These are phyloP conservation scores for Lingula anatina DNA, from an alignment of 2,888 invertebrate species.

Conservation along the genomic window DNA sequence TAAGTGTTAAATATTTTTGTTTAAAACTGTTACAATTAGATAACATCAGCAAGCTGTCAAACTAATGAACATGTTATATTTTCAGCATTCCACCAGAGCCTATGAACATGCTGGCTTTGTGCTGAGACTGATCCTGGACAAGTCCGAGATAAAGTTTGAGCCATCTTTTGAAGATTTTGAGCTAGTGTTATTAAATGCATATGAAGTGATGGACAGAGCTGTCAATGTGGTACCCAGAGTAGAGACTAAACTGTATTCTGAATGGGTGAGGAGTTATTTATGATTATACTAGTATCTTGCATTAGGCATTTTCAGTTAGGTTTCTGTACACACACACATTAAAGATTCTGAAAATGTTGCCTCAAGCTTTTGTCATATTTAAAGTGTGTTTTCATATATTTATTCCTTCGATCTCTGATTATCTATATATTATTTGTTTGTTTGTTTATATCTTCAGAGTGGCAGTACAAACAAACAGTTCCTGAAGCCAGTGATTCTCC, in stretches of 20 bases:
- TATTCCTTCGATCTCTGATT: too few species aligned
- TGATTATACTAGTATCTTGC: too few species aligned
- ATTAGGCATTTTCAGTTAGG: too few species aligned
- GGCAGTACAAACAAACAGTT: conserved; percentile 39
- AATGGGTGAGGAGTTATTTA: conserved; percentile 60
- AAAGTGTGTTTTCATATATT: too few species aligned
- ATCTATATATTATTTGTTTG: too few species aligned
- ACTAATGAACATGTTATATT: too few species aligned
- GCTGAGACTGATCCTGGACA: conserved; percentile 50
- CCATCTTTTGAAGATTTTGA: conserved; percentile 63
- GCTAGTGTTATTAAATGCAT: conserved; percentile 64
- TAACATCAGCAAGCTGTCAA: too few species aligned
- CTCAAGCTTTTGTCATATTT: too few species aligned
- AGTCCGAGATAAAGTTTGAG: conserved; percentile 50
- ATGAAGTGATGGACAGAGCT: conserved; percentile 71
- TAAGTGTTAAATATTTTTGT: not conserved
- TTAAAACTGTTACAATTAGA: not conserved
- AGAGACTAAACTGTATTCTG: conserved; percentile 72
- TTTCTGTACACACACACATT: too few species aligned
- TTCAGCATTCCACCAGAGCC: conserved; percentile 44
- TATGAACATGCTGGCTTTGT: conserved; percentile 53
- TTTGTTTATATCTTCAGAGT: conserved; percentile 29
- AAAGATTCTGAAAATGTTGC: too few species aligned
- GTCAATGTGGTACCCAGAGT: conserved; percentile 70
- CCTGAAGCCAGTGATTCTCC: conserved; percentile 69